A percentile compares a stretch with the other conserved stretches of the same genome.
Evolutionary conservation across 2,888 invertebrate species (phyloP).

Genomic region (Periphyllus acericola): DNA sequence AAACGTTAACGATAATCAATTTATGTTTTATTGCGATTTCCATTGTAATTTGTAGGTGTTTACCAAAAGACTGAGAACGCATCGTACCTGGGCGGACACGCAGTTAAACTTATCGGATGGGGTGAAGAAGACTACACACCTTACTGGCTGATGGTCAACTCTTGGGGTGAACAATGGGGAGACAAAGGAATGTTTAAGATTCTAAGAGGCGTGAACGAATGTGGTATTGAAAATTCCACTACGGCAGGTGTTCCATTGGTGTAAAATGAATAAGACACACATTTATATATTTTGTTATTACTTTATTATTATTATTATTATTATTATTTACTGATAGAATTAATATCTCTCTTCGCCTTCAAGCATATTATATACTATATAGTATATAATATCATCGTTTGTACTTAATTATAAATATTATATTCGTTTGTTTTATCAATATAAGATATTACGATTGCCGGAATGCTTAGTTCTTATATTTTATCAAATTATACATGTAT

Average conservation of each 20-base stretch:
- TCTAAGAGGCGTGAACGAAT: conserved; percentile 49
- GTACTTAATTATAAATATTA: no score
- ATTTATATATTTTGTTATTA: no score
- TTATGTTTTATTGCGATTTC: no score
- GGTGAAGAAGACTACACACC: conserved; percentile 50
- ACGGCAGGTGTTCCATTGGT: neutral
- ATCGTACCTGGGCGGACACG: conserved; percentile 46
- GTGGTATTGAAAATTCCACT: conserved; percentile 32
- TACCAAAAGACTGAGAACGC: conserved; percentile 16
- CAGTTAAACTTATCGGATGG: conserved; percentile 62
- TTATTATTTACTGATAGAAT: no score
- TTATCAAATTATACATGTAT: no score
- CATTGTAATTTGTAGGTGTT: neutral
- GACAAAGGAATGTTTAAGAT: conserved; percentile 61
- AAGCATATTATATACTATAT: no score
- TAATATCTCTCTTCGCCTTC: no score
- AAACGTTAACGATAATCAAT: no score
- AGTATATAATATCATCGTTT: no score
- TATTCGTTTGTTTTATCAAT: no score
- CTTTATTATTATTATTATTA: neutral
- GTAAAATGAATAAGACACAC: neutral
- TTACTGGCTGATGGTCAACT: conserved; percentile 60
- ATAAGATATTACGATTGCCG: no score
- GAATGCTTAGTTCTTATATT: no score
- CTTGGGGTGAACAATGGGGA: conserved; percentile 58